phyloP scores from a whole-genome alignment of 2,888 invertebrate species.

The Bugula neritina region DNA sequence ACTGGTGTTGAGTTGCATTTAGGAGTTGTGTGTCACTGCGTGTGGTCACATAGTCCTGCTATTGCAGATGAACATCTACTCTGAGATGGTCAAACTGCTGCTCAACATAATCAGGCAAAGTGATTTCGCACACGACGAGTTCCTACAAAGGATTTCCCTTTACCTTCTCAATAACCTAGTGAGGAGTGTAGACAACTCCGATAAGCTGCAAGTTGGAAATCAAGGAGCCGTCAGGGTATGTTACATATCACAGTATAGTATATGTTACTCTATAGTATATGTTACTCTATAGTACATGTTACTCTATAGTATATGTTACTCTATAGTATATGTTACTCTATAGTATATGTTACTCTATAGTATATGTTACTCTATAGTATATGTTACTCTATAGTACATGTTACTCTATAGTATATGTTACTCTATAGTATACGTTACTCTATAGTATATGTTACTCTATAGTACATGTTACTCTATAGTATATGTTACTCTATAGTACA shows the following conservation, averaged over 20 bases:
- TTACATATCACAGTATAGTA: background rate
- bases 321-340: too few relatives aligned
- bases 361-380: too few relatives aligned
- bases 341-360: too few relatives aligned
- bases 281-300: too few relatives aligned
- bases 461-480: too few relatives aligned
- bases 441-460: too few relatives aligned
- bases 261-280: conserved; percentile 24
- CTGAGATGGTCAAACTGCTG: conserved; percentile 74
- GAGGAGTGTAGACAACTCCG: conserved; percentile 88
- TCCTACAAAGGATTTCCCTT: conserved; percentile 88
- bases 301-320: too few relatives aligned
- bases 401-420: too few relatives aligned
- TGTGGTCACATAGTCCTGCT: conserved; percentile 26
- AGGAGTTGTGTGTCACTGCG: background rate
- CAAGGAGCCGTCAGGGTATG: conserved; percentile 65
- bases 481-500: too few relatives aligned
- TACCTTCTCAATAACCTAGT: conserved; percentile 90
- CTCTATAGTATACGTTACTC: too few relatives aligned
- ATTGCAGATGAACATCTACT: conserved; percentile 78
- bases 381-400: too few relatives aligned
- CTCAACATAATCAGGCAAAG: conserved; percentile 67
- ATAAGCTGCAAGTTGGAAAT: conserved; percentile 84
- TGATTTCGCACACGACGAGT: conserved; percentile 70
- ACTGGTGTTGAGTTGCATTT: background rate